These are phyloP conservation scores for Diogma glabrata DNA, from an alignment of 2,888 invertebrate genomes.

Conservation along the genomic window DNA sequence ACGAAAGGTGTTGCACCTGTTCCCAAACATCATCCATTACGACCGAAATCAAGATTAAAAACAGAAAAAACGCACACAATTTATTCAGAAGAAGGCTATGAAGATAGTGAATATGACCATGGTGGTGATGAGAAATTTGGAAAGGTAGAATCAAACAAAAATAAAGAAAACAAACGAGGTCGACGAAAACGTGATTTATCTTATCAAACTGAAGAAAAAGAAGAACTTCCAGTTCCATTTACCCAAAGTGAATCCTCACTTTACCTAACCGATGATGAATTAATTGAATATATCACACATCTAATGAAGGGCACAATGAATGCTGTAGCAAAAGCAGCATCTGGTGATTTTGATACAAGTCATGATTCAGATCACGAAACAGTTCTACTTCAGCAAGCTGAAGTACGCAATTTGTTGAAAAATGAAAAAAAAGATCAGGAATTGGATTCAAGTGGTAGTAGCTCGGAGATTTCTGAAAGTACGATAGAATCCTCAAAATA, in stretches of 20 bases:
- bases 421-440: constrained; percentile 11
- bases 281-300: constrained; percentile 29
- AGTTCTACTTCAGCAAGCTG: not conserved
- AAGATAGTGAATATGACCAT: constrained; percentile 69
- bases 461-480: not conserved
- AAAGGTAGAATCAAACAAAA: constrained; percentile 32
- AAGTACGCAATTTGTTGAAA: not conserved
- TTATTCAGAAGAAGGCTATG: constrained; percentile 72
- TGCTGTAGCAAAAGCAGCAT: constrained; percentile 23
- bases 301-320: constrained; percentile 30
- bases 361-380: constrained; percentile 3
- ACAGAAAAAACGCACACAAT: constrained; percentile 61
- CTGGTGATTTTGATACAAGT: constrained; percentile 19
- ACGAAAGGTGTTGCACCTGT: constrained; percentile 23
- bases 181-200: constrained; percentile 29
- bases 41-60: constrained; percentile 51
- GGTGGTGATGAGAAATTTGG: constrained; percentile 62
- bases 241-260: too few species aligned
- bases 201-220: constrained; percentile 25
- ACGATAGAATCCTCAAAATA: constrained; percentile 39
- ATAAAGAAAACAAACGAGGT: constrained; percentile 48
- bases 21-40: not conserved
- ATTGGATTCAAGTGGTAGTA: not conserved
- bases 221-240: constrained; percentile 29
- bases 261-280: constrained; percentile 23